Evolutionary conservation across 2,888 invertebrate genomes (phyloP).

Genomic region (Aphidius colemani): DNA sequence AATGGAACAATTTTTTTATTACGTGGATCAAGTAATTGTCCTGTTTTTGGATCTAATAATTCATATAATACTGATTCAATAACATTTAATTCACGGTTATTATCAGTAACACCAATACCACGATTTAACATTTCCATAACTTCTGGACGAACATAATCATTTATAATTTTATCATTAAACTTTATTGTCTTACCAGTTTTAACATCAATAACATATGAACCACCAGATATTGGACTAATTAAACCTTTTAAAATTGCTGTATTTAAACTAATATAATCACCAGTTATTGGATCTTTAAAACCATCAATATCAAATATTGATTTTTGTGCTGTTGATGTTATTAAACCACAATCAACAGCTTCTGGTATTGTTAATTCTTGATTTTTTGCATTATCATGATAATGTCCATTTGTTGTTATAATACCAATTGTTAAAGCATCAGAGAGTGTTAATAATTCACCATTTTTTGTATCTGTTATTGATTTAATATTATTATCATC

Average conservation of each 20-base stretch:
- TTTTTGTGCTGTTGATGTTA: slow-evolving; percentile 84
- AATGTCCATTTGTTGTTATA: slow-evolving; percentile 74
- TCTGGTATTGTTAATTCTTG: slow-evolving; percentile 74
- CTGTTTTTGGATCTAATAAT: slow-evolving; percentile 85
- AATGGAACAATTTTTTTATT: slow-evolving; percentile 76
- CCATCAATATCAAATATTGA: slow-evolving; percentile 93
- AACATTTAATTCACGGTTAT: slow-evolving; percentile 78
- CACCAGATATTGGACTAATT: slow-evolving; percentile 74
- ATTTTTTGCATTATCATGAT: slow-evolving; percentile 77
- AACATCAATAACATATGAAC: slow-evolving; percentile 73
- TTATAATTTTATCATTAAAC: slow-evolving; percentile 78
- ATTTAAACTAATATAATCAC: slow-evolving; percentile 84
- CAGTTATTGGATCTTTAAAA: slow-evolving; percentile 80
- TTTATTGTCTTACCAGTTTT: slow-evolving; percentile 77
- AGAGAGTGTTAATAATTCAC: slow-evolving; percentile 79
- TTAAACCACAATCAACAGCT: slow-evolving; percentile 87
- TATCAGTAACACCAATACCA: slow-evolving; percentile 79
- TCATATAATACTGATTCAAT: slow-evolving; percentile 86
- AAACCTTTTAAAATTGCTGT: slow-evolving; percentile 77
- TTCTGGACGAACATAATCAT: slow-evolving; percentile 80
- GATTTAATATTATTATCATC: slow-evolving; percentile 85
- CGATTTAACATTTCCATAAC: slow-evolving; percentile 84
- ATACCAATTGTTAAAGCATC: slow-evolving; percentile 85
- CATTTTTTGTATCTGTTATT: slow-evolving; percentile 78
- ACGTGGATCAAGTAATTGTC: slow-evolving; percentile 78